Evolutionary conservation across 2,113 vertebrate species (phyloP).

Genomic region (Ia io): DNA sequence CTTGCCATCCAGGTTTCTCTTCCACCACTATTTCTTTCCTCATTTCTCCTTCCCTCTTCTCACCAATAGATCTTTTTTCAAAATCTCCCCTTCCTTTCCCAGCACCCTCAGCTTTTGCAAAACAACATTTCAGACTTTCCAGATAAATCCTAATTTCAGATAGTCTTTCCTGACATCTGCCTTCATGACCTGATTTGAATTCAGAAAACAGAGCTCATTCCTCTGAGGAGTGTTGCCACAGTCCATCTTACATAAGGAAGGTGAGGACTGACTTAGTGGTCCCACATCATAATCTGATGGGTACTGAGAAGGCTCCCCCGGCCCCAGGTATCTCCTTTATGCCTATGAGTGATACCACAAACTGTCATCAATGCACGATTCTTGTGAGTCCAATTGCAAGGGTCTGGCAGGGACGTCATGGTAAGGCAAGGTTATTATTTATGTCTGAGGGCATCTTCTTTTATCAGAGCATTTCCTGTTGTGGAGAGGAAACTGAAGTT

Average conservation of each 20-base stretch:
- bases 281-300: not conserved
- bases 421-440: constrained; percentile 39
- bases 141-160: not conserved
- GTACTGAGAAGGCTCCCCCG: not conserved
- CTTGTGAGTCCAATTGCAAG: not conserved
- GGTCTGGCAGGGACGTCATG: not conserved
- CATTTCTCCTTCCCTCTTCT: not conserved
- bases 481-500: not conserved
- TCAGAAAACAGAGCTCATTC: constrained; percentile 7
- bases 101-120: not conserved
- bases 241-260: not conserved
- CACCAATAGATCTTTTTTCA: not conserved
- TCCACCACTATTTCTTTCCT: not conserved
- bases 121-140: not conserved
- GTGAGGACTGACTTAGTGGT: not conserved
- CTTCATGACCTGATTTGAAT: not conserved
- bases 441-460: constrained; percentile 33
- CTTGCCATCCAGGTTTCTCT: not conserved
- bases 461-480: constrained; percentile 26
- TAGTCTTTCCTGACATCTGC: constrained; percentile 20
- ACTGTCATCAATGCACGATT: not conserved
- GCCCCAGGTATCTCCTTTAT: not conserved
- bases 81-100: not conserved
- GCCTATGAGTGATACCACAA: not conserved
- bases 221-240: not conserved